Percentiles rank a stretch among this genome's conserved stretches.
These are phyloP conservation scores for Sinotaia quadrata DNA, from an alignment of 2,888 invertebrate genomes.

Conservation along the genomic window DNA sequence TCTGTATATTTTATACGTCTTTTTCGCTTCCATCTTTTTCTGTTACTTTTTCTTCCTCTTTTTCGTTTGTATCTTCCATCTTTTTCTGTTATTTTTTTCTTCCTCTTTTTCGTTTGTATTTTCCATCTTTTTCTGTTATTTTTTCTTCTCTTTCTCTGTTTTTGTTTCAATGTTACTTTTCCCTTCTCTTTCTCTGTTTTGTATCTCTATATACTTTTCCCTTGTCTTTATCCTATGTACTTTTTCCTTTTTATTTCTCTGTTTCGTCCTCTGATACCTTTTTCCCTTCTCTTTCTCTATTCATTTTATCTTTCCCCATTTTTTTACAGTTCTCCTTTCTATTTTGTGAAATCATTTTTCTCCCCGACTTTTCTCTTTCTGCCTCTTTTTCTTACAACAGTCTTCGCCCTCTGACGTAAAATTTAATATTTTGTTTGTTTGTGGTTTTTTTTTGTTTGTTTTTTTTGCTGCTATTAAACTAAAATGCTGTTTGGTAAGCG, in stretches of 20 bases:
- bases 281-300: slow-evolving; percentile 2
- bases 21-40: background rate
- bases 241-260: background rate
- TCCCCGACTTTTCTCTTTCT: background rate
- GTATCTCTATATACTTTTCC: background rate
- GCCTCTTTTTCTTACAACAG: background rate
- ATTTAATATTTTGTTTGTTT: background rate
- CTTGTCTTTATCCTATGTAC: background rate
- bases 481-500: too few relatives aligned
- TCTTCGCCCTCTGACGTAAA: background rate
- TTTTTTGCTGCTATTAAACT: too few relatives aligned
- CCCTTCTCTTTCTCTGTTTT: slow-evolving; percentile 1
- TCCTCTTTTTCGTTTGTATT: too few relatives aligned
- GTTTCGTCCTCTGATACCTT: background rate
- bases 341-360: too few relatives aligned
- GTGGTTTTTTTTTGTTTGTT: slow-evolving; percentile 1
- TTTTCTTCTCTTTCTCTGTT: too few relatives aligned
- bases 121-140: too few relatives aligned
- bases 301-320: background rate
- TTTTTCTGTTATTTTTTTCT: too few relatives aligned
- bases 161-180: background rate
- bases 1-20: background rate
- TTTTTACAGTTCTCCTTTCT: background rate
- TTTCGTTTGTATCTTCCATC: background rate
- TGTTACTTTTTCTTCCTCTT: background rate